Conservation (phyloP, 2,888 invertebrate species). For the Sialis fuliginosa region DNA sequence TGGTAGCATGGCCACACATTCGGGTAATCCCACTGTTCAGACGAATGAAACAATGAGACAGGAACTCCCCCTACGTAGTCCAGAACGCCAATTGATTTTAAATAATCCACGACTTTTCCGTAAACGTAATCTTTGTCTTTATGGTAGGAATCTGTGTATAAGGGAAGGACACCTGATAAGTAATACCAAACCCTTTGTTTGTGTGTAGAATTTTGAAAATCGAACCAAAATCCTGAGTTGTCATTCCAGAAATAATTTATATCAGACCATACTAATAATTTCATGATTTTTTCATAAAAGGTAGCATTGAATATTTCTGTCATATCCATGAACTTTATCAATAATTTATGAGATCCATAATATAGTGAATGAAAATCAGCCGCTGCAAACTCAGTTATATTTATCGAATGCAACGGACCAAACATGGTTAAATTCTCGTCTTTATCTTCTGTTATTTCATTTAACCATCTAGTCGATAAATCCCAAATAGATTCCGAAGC, state of each 20-base stretch:
- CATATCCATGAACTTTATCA: too few relatives aligned
- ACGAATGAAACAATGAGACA: slow-evolving; percentile 40
- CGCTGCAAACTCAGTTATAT: slow-evolving; percentile 50
- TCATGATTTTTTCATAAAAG: slow-evolving; percentile 31
- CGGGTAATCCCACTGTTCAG: slow-evolving; percentile 67
- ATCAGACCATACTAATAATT: slow-evolving; percentile 42
- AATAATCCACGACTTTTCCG: slow-evolving; percentile 32
- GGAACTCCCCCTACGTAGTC: slow-evolving; percentile 50
- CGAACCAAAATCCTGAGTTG: slow-evolving; percentile 61
- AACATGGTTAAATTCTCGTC: slow-evolving; percentile 30
- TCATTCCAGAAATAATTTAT: slow-evolving; percentile 53
- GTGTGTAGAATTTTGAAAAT: slow-evolving; percentile 43
- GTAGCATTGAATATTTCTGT: too few relatives aligned
- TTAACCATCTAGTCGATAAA: slow-evolving; percentile 66
- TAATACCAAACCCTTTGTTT: slow-evolving; percentile 45
- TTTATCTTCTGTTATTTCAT: slow-evolving; percentile 34
- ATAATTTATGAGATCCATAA: slow-evolving; percentile 44
- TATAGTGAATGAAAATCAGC: slow-evolving; percentile 70
- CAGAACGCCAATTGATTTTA: slow-evolving; percentile 28
- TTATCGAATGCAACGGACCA: slow-evolving; percentile 26
- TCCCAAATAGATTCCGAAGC: slow-evolving; percentile 61
- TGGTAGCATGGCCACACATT: slow-evolving; percentile 78
- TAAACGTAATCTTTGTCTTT: slow-evolving; percentile 25
- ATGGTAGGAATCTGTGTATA: slow-evolving; percentile 42
- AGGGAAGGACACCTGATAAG: slow-evolving; percentile 51